Percentiles rank a stretch among this genome's conserved stretches.
These are phyloP conservation scores for Drosophila neonasuta DNA, from an alignment of 2,888 invertebrate species.

Conservation along the genomic window DNA sequence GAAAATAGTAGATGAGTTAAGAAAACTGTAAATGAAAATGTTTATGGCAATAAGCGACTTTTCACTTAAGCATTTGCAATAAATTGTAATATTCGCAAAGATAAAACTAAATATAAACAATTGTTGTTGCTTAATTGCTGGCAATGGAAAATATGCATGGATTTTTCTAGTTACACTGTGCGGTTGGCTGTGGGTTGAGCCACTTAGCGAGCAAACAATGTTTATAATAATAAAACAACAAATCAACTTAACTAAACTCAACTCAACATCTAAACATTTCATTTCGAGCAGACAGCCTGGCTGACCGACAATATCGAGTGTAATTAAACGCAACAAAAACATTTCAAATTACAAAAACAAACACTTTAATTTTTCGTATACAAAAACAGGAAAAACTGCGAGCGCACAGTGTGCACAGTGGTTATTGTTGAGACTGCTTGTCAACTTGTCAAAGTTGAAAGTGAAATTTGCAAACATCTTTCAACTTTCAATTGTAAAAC, in stretches of 20 bases:
- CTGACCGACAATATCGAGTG: slow-evolving; percentile 49
- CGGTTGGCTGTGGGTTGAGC: neutral
- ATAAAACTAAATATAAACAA: slow-evolving; percentile 26
- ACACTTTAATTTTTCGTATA: slow-evolving; percentile 36
- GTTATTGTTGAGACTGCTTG: neutral
- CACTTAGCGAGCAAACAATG: slow-evolving; percentile 48
- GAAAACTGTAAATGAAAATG: slow-evolving; percentile 7
- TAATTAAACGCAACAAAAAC: slow-evolving; percentile 61
- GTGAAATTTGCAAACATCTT: slow-evolving; percentile 17
- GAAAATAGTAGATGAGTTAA: slow-evolving; percentile 15
- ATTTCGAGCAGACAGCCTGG: slow-evolving; percentile 32
- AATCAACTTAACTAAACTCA: slow-evolving; percentile 20
- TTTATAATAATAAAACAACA: slow-evolving; percentile 11
- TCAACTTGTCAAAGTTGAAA: slow-evolving; percentile 32
- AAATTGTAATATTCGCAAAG: slow-evolving; percentile 49
- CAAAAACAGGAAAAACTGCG: slow-evolving; percentile 24
- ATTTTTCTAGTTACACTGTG: slow-evolving; percentile 22
- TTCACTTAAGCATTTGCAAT: slow-evolving; percentile 38
- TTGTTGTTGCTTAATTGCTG: slow-evolving; percentile 43
- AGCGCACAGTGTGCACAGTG: slow-evolving; percentile 21
- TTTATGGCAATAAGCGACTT: slow-evolving; percentile 17
- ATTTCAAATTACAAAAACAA: slow-evolving; percentile 67
- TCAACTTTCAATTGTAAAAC: slow-evolving; percentile 1
- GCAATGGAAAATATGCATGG: slow-evolving; percentile 9
- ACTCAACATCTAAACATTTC: slow-evolving; percentile 48